Evolutionary conservation across 2,797 vertebrate genomes (phyloP).

Genomic region (Tympanoctomys barrerae): DNA sequence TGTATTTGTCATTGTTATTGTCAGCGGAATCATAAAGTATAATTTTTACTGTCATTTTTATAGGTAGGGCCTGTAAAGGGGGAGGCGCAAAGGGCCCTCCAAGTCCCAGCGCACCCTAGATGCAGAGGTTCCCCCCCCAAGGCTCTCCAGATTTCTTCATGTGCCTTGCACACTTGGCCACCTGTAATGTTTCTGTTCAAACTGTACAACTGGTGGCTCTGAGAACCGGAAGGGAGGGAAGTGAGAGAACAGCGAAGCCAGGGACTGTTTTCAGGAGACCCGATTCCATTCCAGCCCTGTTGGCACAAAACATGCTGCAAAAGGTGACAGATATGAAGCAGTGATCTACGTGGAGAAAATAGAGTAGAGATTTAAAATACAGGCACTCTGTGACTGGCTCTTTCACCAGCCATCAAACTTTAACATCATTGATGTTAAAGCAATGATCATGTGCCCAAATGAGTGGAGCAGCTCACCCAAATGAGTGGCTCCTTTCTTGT

Average conservation of each 20-base stretch:
- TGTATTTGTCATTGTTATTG: neutral
- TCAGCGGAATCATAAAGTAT: neutral
- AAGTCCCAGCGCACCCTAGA: neutral
- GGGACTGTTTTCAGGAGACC: neutral
- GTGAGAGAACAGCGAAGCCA: neutral
- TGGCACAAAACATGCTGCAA: neutral
- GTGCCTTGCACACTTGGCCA: neutral
- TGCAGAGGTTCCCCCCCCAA: neutral
- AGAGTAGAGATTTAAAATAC: neutral
- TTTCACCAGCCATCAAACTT: neutral
- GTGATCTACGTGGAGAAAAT: neutral
- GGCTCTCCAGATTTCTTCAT: neutral
- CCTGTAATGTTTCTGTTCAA: neutral
- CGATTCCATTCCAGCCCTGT: neutral
- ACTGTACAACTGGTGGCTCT: neutral
- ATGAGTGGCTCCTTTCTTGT: neutral
- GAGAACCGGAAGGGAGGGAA: neutral
- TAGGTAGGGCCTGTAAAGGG: neutral
- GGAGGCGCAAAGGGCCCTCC: too few relatives aligned
- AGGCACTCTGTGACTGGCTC: neutral
- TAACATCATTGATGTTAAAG: too few relatives aligned
- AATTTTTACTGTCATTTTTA: neutral
- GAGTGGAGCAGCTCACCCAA: too few relatives aligned
- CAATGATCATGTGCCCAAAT: neutral
- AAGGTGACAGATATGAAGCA: fast-evolving